Evolutionary conservation across 2,113 vertebrate species (phyloP).

Genomic region (Psilopogon haemacephalus): DNA sequence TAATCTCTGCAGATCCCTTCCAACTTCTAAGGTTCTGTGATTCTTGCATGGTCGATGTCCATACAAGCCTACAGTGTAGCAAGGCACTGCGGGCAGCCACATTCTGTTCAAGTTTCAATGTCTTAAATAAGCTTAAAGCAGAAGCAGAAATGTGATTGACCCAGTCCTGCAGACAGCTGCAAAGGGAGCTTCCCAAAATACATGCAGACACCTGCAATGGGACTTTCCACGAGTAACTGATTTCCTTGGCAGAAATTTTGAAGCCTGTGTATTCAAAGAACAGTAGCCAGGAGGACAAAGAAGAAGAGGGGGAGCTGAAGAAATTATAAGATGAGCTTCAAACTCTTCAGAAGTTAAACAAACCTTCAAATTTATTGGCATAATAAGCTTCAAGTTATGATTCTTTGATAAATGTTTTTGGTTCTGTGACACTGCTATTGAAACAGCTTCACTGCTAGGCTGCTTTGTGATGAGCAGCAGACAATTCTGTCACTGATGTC

Average conservation of each 20-base stretch:
- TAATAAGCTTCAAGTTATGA: conserved; percentile 79
- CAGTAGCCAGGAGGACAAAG: conserved; percentile 35
- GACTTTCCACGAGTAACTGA: not conserved
- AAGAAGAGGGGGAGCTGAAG: conserved; percentile 66
- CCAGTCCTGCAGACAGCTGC: not conserved
- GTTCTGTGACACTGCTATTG: not conserved
- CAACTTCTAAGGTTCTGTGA: too few species aligned
- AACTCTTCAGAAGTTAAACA: conserved; percentile 78
- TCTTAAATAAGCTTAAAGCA: not conserved
- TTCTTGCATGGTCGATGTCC: not conserved
- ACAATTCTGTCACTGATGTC: not conserved
- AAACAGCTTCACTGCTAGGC: not conserved
- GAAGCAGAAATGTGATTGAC: not conserved
- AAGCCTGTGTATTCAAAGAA: conserved; percentile 31
- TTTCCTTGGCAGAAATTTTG: conserved; percentile 37
- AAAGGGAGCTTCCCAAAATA: conserved; percentile 7
- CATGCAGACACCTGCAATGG: not conserved
- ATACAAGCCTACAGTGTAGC: not conserved
- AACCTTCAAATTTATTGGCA: conserved; percentile 77
- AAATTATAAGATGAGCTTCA: conserved; percentile 83
- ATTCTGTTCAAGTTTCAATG: not conserved
- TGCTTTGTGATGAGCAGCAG: not conserved
- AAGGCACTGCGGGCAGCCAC: not conserved
- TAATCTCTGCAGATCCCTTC: too few species aligned
- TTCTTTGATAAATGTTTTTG: too few species aligned